phyloP scores from a whole-genome alignment of 1,140 invertebrate species.

The Sycophaga agraensis region DNA sequence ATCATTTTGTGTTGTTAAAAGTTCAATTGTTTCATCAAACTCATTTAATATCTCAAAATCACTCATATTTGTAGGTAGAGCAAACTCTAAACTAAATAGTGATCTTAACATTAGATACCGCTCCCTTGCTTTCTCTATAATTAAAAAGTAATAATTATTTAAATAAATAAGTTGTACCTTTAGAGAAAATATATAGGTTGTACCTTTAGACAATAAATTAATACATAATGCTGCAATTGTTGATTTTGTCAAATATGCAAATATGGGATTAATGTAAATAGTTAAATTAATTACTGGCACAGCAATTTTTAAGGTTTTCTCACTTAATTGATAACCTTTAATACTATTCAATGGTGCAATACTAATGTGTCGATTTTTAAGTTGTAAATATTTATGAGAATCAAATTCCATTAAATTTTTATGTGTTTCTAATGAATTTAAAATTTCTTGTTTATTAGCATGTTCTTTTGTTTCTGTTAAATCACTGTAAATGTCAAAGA shows the following conservation, averaged over 20 bases:
- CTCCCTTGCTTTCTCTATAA: constrained; percentile 52
- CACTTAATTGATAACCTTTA: constrained; percentile 65
- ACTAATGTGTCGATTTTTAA: constrained; percentile 45
- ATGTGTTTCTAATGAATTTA: constrained; percentile 46
- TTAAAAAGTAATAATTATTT: constrained; percentile 18
- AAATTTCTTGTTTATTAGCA: constrained; percentile 50
- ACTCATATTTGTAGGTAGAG: constrained; percentile 45
- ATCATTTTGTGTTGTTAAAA: constrained; percentile 53
- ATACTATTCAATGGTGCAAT: constrained; percentile 41
- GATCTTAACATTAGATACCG: constrained; percentile 56
- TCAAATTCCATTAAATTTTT: constrained; percentile 48
- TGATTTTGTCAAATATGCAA: constrained; percentile 67
- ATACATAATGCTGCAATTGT: constrained; percentile 61
- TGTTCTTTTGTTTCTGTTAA: constrained; percentile 45
- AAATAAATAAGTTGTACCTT: constrained; percentile 9
- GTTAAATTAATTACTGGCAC: constrained; percentile 70
- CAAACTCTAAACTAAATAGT: constrained; percentile 63
- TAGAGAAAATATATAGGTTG: constrained; percentile 19
- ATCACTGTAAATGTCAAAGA: constrained; percentile 34
- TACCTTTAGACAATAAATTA: constrained; percentile 45
- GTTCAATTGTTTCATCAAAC: constrained; percentile 55
- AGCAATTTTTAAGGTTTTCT: constrained; percentile 66
- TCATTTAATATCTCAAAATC: constrained; percentile 52
- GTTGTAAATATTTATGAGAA: constrained; percentile 34
- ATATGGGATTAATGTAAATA: constrained; percentile 71